Evolutionary conservation across 2,888 invertebrate genomes (phyloP).

Genomic region (Pyralis farinalis): DNA sequence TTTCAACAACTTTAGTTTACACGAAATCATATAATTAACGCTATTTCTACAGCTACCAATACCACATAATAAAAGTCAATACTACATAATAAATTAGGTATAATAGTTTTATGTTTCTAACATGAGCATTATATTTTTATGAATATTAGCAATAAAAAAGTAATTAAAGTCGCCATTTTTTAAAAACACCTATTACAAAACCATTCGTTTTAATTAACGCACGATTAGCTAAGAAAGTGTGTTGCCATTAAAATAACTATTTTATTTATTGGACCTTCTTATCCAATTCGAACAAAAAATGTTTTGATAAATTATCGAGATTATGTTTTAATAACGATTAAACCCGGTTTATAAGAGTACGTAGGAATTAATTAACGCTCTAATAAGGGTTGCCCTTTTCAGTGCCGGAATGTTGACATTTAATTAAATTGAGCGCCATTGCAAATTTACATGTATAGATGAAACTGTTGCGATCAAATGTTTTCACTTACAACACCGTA

Average conservation of each 20-base stretch:
- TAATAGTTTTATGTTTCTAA: background rate
- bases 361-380: conserved; percentile 32
- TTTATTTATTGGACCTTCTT: conserved; percentile 1
- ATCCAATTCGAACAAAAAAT: conserved; percentile 11
- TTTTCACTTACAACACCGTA: conserved; percentile 4
- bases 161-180: background rate
- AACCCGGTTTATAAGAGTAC: conserved; percentile 17
- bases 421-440: conserved; percentile 45
- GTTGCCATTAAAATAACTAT: background rate
- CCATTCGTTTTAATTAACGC: background rate
- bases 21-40: too few relatives aligned
- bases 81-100: too few relatives aligned
- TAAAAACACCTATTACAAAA: background rate
- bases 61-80: too few relatives aligned
- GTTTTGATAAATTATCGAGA: conserved; percentile 33
- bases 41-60: too few relatives aligned
- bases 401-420: conserved; percentile 62
- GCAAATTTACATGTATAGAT: conserved; percentile 37
- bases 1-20: too few relatives aligned
- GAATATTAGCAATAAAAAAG: background rate
- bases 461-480: conserved; percentile 42
- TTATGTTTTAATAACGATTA: conserved; percentile 29
- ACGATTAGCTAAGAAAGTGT: background rate
- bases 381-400: conserved; percentile 57
- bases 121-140: background rate